These are phyloP conservation scores for Amphiura filiformis DNA, from an alignment of 35 echinoderm and acorn worm species.

Conservation along the genomic window DNA sequence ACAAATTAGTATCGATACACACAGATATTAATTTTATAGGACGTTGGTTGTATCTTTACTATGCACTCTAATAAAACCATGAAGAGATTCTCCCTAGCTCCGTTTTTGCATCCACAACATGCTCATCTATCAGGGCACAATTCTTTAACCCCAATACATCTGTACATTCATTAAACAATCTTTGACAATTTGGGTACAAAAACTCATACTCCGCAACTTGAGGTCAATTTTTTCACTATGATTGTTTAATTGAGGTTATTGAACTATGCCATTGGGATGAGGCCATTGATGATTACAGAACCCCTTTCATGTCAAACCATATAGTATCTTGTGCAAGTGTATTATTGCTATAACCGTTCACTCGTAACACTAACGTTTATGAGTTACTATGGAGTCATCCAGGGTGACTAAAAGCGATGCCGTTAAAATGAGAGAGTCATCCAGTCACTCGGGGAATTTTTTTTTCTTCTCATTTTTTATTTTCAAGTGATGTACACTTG, in stretches of 20 bases:
- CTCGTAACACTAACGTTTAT: constrained; percentile 11
- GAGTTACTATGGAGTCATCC: neutral
- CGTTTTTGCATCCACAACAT: too few species aligned
- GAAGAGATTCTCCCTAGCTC: neutral
- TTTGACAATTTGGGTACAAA: too few species aligned
- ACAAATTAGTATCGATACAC: neutral
- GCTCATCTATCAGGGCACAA: too few species aligned
- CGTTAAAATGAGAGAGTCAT: neutral
- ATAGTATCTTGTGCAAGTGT: neutral
- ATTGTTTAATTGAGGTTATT: too few species aligned
- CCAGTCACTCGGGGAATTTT: too few species aligned
- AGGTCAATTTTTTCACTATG: too few species aligned
- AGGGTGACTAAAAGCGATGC: neutral
- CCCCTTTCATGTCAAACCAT: neutral
- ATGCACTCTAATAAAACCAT: neutral
- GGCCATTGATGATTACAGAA: neutral
- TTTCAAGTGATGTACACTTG: constrained; percentile 39
- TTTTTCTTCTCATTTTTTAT: too few species aligned
- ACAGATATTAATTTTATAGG: neutral
- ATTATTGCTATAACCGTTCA: neutral
- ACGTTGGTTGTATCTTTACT: too few species aligned
- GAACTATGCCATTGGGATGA: too few species aligned
- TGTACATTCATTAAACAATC: too few species aligned
- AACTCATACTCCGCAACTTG: too few species aligned
- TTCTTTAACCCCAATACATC: too few species aligned